A percentile compares a stretch with the other conserved stretches of the same genome.
phyloP scores from a whole-genome alignment of 2,113 vertebrate genomes.

The Menidia beryllina region DNA sequence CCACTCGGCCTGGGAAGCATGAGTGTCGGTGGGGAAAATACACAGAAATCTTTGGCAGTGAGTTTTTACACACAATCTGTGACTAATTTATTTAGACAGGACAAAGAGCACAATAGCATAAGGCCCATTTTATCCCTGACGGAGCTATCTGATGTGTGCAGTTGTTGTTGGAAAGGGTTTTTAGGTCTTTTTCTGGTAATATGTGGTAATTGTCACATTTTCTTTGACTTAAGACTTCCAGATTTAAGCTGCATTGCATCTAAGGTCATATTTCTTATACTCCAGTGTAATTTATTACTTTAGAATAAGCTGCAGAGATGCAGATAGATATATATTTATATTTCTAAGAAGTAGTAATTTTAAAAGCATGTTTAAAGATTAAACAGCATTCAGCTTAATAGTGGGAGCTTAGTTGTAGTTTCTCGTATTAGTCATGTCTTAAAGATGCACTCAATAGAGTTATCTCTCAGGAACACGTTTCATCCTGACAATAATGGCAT shows the following conservation, averaged over 20 bases:
- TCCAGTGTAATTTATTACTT: not conserved
- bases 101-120: slow-evolving; percentile 62
- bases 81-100: slow-evolving; percentile 61
- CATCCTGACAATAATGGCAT: too few species aligned
- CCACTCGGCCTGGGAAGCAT: slow-evolving; percentile 22
- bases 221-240: not conserved
- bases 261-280: slow-evolving; percentile 5
- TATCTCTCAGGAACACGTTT: too few species aligned
- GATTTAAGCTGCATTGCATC: not conserved
- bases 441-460: too few species aligned
- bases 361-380: not conserved
- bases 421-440: too few species aligned
- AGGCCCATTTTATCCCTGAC: slow-evolving; percentile 55
- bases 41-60: slow-evolving; percentile 31
- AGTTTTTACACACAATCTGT: slow-evolving; percentile 33
- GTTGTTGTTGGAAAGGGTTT: slow-evolving; percentile 34
- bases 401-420: too few species aligned
- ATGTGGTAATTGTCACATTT: slow-evolving; percentile 16
- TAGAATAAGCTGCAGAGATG: not conserved
- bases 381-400: not conserved
- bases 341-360: not conserved
- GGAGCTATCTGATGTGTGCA: slow-evolving; percentile 48
- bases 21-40: slow-evolving; percentile 34
- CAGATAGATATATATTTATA: not conserved
- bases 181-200: slow-evolving; percentile 9